Evolutionary conservation across 2,888 invertebrate species (phyloP), one percentile per base, ranked within the genome.

Genomic region (Perithous albicinctus): DNA sequence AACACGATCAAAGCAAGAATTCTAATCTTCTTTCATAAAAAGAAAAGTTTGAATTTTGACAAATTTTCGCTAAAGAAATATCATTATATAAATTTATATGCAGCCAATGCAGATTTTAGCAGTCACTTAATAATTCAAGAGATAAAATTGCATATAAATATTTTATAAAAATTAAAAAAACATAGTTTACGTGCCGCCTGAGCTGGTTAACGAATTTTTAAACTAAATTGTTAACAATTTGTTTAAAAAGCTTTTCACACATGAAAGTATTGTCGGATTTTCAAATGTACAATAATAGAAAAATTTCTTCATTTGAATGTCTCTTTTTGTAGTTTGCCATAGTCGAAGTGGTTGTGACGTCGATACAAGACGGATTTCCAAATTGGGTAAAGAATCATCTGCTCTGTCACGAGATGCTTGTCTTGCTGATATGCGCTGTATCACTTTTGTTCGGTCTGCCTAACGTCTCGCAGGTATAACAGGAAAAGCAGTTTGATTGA

Each of bases 271-370:
- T 18, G 0, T 20, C 8, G 1, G 7, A 6, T 20, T 10, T 10
- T 2, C 4, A 51, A 4, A 8, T 23, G 7, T 23, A 23, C 3
- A 10, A 23, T 12, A 23, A 23, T 23, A 46, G 7, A 1, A 4
- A 15, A 23, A 35, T 41, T 54, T 20, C 3, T 32, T 23, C n/a
- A 23, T 56, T 72, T 76, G 54, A 35, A 15, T 18, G 0, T 18
- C 3, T 18, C 6, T 35, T 6, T 84, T 95, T 95, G 85, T 93
- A 98, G 97, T 98, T 98, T 93, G 98, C 98, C 38, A 97, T 98
- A 84, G 98, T 98, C 61, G 98, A 98, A 94, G 98, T 98, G 5
- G 97, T 98, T 1, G 97, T 98, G 1, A 98, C 98, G 1, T 97
- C 98, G 5, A 96, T 98, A 87, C 97, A 98, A 93, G 98, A 98